Evolutionary conservation across 2,888 invertebrate species (phyloP).

Genomic region (Nymphalis c-album): DNA sequence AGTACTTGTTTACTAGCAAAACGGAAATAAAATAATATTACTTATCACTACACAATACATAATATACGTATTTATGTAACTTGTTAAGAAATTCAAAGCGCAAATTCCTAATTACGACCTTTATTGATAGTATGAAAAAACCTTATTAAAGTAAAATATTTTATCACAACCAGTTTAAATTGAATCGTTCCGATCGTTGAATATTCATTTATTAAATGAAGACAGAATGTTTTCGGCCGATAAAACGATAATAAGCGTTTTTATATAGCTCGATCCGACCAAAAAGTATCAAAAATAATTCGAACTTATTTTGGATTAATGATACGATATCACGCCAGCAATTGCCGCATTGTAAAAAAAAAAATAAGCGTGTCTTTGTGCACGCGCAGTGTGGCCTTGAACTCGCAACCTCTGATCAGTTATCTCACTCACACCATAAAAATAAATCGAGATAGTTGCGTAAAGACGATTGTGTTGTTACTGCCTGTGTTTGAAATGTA

Average conservation of each 20-base stretch:
- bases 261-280: slow-evolving; percentile 6
- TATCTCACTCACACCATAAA: background rate
- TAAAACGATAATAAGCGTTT: slow-evolving; percentile 1
- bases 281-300: slow-evolving; percentile 13
- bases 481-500: background rate
- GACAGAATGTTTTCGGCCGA: slow-evolving; percentile 1
- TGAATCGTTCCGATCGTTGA: background rate
- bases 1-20: slow-evolving; percentile 8
- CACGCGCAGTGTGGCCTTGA: slow-evolving; percentile 34
- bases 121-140: background rate
- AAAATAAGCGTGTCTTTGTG: slow-evolving; percentile 12
- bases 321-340: slow-evolving; percentile 27
- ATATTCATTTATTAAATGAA: background rate
- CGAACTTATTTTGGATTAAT: slow-evolving; percentile 22
- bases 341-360: slow-evolving; percentile 25
- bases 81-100: background rate
- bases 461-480: slow-evolving; percentile 7
- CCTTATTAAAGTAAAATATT: background rate
- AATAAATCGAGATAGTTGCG: slow-evolving; percentile 5
- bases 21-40: slow-evolving; percentile 11
- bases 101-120: background rate
- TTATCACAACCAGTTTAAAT: background rate
- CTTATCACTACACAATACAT: background rate
- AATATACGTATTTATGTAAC: background rate
- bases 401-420: slow-evolving; percentile 21